Evolutionary conservation across 1,140 invertebrate genomes (phyloP).

Genomic region (Eciton burchellii): DNA sequence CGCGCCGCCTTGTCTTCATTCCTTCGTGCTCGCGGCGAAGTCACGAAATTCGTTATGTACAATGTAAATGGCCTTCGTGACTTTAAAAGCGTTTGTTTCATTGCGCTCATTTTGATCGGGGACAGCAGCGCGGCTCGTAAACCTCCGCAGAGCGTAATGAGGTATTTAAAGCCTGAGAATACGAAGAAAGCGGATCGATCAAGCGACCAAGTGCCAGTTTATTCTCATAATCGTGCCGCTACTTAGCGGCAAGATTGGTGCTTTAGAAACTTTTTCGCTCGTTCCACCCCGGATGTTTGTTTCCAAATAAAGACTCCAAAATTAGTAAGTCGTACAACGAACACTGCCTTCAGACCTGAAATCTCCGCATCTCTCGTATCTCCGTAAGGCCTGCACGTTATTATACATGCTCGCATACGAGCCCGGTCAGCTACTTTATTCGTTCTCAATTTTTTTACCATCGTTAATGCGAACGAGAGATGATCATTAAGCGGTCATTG

Average conservation of each 20-base stretch:
- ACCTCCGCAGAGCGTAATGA: conserved; percentile 55
- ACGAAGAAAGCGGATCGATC: conserved; percentile 48
- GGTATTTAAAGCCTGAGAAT: conserved; percentile 57
- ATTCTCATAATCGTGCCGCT: conserved; percentile 40
- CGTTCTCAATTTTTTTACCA: too few relatives aligned
- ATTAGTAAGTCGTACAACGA: background rate
- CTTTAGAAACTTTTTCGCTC: background rate
- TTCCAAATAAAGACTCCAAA: conserved; percentile 1
- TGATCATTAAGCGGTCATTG: too few relatives aligned
- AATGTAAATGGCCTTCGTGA: conserved; percentile 66
- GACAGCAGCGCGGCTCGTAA: conserved; percentile 61
- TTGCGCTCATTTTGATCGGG: conserved; percentile 65
- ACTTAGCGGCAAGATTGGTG: background rate
- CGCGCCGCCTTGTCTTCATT: conserved; percentile 64
- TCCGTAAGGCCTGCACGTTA: too few relatives aligned
- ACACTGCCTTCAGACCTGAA: too few relatives aligned
- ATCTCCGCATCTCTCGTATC: too few relatives aligned
- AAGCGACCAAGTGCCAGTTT: conserved; percentile 42
- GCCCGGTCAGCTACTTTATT: too few relatives aligned
- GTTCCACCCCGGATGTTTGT: background rate
- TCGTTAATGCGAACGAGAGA: too few relatives aligned
- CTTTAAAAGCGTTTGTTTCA: conserved; percentile 65
- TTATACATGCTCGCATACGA: too few relatives aligned
- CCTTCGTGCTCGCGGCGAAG: conserved; percentile 52
- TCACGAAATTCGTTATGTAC: conserved; percentile 69